A percentile compares a stretch with the other conserved stretches of the same genome.
These are phyloP conservation scores for Ptilorrhoa leucosticta DNA, from an alignment of 2,113 vertebrate species.

Conservation along the genomic window DNA sequence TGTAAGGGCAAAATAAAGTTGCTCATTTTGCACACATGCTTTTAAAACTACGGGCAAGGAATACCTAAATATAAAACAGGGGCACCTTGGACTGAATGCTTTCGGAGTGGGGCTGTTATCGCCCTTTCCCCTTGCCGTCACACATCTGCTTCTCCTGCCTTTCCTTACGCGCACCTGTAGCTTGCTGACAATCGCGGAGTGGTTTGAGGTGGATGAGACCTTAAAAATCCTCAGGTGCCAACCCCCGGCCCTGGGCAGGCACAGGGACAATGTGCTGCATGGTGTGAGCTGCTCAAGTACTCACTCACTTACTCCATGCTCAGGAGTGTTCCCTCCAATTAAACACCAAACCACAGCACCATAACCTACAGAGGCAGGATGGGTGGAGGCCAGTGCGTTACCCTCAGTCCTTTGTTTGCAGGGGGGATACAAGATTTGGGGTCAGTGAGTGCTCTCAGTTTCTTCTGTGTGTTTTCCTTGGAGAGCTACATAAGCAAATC, in stretches of 20 bases:
- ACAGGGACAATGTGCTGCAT: not conserved
- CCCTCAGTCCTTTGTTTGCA: not conserved
- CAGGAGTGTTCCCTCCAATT: not conserved
- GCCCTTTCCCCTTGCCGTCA: not conserved
- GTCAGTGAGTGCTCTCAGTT: not conserved
- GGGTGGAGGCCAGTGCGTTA: not conserved
- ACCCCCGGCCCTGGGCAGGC: not conserved
- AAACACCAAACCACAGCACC: not conserved
- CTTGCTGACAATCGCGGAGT: not conserved
- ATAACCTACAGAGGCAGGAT: not conserved
- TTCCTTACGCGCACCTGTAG: not conserved
- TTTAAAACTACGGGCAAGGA: slow-evolving; percentile 41
- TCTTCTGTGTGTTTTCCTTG: not conserved
- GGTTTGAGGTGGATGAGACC: not conserved
- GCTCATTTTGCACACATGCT: slow-evolving; percentile 44
- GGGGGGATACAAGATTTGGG: not conserved
- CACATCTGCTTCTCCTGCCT: not conserved
- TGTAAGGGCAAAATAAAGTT: slow-evolving; percentile 56
- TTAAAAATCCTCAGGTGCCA: not conserved
- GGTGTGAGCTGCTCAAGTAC: not conserved
- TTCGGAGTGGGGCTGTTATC: not conserved
- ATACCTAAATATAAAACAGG: slow-evolving; percentile 64
- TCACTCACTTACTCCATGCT: fast-evolving
- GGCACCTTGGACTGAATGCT: slow-evolving; percentile 30
- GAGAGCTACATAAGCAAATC: not conserved